Evolutionary conservation across 2,113 vertebrate genomes (phyloP).

Genomic region (Piprites chloris): DNA sequence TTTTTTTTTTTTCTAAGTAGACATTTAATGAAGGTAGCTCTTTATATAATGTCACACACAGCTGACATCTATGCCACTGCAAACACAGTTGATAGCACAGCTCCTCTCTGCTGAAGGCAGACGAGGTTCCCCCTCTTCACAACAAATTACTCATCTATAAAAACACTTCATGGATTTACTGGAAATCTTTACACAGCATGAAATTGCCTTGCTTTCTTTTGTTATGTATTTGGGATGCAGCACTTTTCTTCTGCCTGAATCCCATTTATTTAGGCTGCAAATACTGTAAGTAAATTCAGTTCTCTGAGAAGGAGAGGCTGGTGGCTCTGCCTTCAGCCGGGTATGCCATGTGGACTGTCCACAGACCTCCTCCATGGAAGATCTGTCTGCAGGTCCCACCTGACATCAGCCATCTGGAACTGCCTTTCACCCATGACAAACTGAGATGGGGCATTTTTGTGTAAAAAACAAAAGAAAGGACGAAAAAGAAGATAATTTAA

Average conservation of each 20-base stretch:
- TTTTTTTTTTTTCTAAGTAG: slow-evolving; percentile 14
- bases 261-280: background rate
- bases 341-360: too few species aligned
- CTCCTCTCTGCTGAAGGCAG: background rate
- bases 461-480: background rate
- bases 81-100: background rate
- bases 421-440: background rate
- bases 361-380: background rate
- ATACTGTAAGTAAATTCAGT: background rate
- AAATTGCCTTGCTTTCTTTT: slow-evolving; percentile 14
- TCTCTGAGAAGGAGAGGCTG: background rate
- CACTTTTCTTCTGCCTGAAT: background rate
- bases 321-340: background rate
- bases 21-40: background rate
- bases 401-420: background rate
- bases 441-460: background rate
- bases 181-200: slow-evolving; percentile 15
- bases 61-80: background rate
- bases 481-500: background rate
- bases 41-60: background rate
- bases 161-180: background rate
- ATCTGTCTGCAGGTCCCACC: background rate
- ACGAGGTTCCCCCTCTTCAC: background rate
- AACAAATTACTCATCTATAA: slow-evolving; percentile 11
- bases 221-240: background rate